phyloP scores from a whole-genome alignment of 64 coral and sea anemone species.

The Trachythela sp. region DNA sequence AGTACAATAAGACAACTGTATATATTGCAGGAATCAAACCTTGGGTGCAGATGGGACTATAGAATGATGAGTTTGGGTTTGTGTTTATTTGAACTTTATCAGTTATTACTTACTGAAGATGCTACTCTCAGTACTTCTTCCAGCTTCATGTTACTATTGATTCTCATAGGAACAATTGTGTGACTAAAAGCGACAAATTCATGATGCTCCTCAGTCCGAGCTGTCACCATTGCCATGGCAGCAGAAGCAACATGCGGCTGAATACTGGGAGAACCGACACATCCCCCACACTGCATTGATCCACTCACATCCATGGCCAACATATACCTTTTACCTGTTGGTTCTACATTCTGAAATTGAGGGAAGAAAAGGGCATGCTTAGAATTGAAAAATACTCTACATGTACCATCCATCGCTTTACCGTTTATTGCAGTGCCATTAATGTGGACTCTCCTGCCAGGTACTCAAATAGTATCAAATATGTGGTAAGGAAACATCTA shows the following conservation, averaged over 20 bases:
- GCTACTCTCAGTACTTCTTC: slow-evolving; percentile 60
- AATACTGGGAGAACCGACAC: slow-evolving; percentile 62
- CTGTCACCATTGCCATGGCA: slow-evolving; percentile 91
- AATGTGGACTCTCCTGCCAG: too few relatives aligned
- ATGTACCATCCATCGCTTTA: too few relatives aligned
- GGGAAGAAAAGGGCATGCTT: neutral
- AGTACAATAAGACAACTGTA: too few relatives aligned
- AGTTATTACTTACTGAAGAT: slow-evolving; percentile 24
- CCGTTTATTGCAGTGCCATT: too few relatives aligned
- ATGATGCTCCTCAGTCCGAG: slow-evolving; percentile 56
- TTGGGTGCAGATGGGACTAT: too few relatives aligned
- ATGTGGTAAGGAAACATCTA: too few relatives aligned
- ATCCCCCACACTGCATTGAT: slow-evolving; percentile 72
- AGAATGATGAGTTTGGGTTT: neutral
- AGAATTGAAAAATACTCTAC: too few relatives aligned
- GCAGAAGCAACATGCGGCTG: slow-evolving; percentile 68
- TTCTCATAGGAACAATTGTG: slow-evolving; percentile 61
- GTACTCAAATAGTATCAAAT: too few relatives aligned
- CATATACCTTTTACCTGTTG: slow-evolving; percentile 78
- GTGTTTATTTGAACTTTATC: neutral
- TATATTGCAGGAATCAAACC: too few relatives aligned
- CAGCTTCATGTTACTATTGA: slow-evolving; percentile 56
- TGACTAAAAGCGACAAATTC: slow-evolving; percentile 78
- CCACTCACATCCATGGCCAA: slow-evolving; percentile 89
- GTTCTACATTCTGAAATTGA: slow-evolving; percentile 51